Percentiles rank a stretch among this genome's conserved stretches.
Evolutionary conservation across 2,888 invertebrate genomes (phyloP).

Genomic region (Tipula vernalis): DNA sequence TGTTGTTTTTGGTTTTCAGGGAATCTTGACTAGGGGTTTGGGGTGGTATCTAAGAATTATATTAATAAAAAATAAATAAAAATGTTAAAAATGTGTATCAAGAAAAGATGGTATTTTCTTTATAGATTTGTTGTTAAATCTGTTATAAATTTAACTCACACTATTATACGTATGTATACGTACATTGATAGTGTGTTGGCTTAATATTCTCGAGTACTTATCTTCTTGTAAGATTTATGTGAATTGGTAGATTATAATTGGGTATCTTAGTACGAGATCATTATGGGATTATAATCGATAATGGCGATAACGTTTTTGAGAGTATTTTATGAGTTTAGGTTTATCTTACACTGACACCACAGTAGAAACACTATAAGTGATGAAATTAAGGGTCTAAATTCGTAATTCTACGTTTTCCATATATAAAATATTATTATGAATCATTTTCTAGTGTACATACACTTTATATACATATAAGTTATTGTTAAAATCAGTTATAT

Average conservation of each 20-base stretch:
- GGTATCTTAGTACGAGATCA: not conserved
- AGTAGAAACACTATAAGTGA: not conserved
- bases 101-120: not conserved
- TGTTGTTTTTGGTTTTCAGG: not conserved
- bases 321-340: not conserved
- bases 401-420: not conserved
- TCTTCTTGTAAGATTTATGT: not conserved
- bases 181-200: not conserved
- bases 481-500: not conserved
- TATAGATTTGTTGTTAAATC: not conserved
- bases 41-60: not conserved
- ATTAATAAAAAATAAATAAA: not conserved
- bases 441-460: not conserved
- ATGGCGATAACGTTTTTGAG: not conserved
- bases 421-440: not conserved
- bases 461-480: not conserved
- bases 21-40: not conserved
- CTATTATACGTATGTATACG: not conserved
- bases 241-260: not conserved
- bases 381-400: not conserved
- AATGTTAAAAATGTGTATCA: not conserved
- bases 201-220: not conserved
- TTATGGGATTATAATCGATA: conserved; percentile 4
- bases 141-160: not conserved
- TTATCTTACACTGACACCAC: not conserved